These are phyloP conservation scores for Pteropus alecto DNA, from an alignment of 2,113 vertebrate species.

Conservation along the genomic window DNA sequence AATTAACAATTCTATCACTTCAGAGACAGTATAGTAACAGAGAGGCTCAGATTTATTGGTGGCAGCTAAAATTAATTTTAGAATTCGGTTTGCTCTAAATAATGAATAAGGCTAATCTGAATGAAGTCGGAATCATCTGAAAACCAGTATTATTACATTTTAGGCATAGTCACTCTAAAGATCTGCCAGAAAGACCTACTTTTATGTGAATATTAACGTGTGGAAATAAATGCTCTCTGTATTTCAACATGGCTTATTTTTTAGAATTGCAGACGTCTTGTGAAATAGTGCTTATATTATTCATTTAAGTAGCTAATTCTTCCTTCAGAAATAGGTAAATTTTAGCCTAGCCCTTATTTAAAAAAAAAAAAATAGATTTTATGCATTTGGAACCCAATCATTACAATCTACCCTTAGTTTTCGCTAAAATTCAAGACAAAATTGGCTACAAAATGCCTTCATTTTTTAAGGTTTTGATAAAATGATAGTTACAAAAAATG, in stretches of 20 bases:
- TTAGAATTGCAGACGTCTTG: neutral
- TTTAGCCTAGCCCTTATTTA: neutral
- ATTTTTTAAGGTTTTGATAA: neutral
- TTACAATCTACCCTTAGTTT: neutral
- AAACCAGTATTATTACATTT: neutral
- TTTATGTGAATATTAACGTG: neutral
- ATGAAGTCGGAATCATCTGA: neutral
- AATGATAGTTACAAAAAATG: neutral
- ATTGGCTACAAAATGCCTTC: neutral
- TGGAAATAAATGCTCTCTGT: neutral
- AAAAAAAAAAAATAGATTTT: neutral
- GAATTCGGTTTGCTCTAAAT: slow-evolving; percentile 1
- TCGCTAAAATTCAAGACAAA: slow-evolving; percentile 43
- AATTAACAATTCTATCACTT: neutral
- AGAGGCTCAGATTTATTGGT: neutral
- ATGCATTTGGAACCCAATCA: neutral
- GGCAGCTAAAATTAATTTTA: slow-evolving; percentile 12
- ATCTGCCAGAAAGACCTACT: neutral
- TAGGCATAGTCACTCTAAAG: neutral
- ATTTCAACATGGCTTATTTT: neutral
- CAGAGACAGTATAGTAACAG: neutral
- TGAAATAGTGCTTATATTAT: neutral
- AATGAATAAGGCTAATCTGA: neutral
- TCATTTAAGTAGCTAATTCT: neutral
- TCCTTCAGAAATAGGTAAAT: neutral